phyloP scores from a whole-genome alignment of 2,113 vertebrate genomes.

The Sinosuthora webbiana region DNA sequence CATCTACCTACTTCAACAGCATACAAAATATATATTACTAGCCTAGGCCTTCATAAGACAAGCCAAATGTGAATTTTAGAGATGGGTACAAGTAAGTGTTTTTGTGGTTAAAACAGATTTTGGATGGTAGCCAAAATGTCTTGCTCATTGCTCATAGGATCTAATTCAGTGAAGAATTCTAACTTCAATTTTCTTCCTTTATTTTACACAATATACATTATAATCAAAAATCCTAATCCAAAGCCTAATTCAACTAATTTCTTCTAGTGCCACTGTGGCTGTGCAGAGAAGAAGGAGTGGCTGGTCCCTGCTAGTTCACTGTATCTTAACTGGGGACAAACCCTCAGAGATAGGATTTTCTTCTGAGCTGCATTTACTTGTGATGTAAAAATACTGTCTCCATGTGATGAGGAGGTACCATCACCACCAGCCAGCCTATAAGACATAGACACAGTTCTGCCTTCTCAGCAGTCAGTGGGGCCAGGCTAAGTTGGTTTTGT shows the following conservation, averaged over 20 bases:
- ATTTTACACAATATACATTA: neutral
- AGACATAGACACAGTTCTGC: neutral
- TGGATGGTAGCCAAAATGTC: neutral
- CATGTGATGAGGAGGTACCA: neutral
- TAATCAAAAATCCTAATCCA: neutral
- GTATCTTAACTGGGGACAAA: neutral
- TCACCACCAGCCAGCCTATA: neutral
- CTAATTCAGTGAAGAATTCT: neutral
- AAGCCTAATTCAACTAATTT: neutral
- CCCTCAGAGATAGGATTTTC: neutral
- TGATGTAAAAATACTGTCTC: neutral
- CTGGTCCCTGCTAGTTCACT: neutral
- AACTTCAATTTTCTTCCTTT: neutral
- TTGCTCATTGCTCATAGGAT: neutral
- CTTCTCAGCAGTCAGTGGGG: neutral
- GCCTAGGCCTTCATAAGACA: neutral
- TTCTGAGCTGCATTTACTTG: neutral
- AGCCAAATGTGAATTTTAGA: neutral
- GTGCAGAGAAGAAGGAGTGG: neutral
- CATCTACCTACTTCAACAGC: neutral
- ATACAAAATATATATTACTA: neutral
- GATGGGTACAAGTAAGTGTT: neutral
- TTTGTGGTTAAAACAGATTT: slow-evolving; percentile 4
- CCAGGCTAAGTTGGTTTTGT: neutral
- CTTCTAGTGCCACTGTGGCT: neutral